Percentiles rank a stretch among this genome's conserved stretches.
phyloP scores from a whole-genome alignment of 35 echinoderm and acorn worm genomes.

The Anneissia japonica region DNA sequence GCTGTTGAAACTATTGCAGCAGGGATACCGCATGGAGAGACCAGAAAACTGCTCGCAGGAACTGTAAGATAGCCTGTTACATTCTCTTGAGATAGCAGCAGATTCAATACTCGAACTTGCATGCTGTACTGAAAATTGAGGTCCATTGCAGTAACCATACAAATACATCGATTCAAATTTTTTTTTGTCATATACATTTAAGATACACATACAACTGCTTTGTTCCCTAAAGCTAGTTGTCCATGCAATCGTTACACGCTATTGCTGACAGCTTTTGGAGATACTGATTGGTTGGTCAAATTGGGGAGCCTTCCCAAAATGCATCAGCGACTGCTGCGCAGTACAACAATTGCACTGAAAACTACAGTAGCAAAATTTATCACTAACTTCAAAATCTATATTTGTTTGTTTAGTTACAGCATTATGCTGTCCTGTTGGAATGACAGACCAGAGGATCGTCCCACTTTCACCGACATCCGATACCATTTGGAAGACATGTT shows the following conservation, averaged over 20 bases:
- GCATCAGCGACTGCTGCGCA: too few relatives aligned
- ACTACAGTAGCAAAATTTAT: too few relatives aligned
- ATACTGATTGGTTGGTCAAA: too few relatives aligned
- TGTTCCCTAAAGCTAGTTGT: not conserved
- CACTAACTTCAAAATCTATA: too few relatives aligned
- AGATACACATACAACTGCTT: not conserved
- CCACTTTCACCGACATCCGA: constrained; percentile 68
- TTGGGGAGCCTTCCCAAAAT: too few relatives aligned
- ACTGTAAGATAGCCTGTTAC: constrained; percentile 42
- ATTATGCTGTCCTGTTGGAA: constrained; percentile 79
- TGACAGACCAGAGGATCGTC: constrained; percentile 64
- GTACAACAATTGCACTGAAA: too few relatives aligned
- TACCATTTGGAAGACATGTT: constrained; percentile 70
- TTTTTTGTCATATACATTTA: not conserved
- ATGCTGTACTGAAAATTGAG: not conserved
- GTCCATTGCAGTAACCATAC: not conserved
- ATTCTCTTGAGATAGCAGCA: not conserved
- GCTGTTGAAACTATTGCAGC: constrained; percentile 59
- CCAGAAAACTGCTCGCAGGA: constrained; percentile 89
- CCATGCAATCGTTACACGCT: too few relatives aligned
- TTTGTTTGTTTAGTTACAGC: constrained; percentile 39
- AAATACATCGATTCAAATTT: not conserved
- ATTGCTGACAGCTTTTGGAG: too few relatives aligned
- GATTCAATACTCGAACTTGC: not conserved
- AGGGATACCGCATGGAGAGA: constrained; percentile 83